Evolutionary conservation across 1,140 invertebrate species (phyloP), one percentile per base, ranked within the genome.

Genomic region (Magallana angulata): DNA sequence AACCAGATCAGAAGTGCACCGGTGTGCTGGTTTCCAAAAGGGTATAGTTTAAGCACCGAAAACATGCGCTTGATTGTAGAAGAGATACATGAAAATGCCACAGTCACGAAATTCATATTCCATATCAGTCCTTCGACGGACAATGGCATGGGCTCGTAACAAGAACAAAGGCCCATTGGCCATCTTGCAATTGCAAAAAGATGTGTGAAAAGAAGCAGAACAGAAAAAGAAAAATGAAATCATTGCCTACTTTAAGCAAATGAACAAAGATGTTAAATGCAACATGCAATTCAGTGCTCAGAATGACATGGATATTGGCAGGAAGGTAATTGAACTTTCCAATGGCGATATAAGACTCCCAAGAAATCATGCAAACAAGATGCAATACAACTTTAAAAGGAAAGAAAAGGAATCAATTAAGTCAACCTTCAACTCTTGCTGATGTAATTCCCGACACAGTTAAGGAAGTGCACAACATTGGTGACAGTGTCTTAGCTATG

Each of bases 21-120:
- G 3, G 84, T 87, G n/a, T 64, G n/a, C n/a, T 89, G 86, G 86
- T 90, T 90, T 36, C 86, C 89, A 80, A 86, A 88, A 48, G 89
- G 84, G 6, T 85, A 88, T 48, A 90, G 89, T 84, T 84, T 90
- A 64, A 60, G 82, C n/a, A 86, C 87, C 12, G 87, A 88, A 81
- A 83, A 30, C 24, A 30, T 90, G 48, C n/a, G 89, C 12, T 30
- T 71, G 5, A 90, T 90, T 57, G 64, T 57, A 30, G 85, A 88
- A 85, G n/a, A 86, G 24, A 57, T 90, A 57, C 87, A 88, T 60
- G 8, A 60, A 3, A 56, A 57, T 90, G 89, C 30, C 84, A 88
- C 58, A 24, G 48, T 58, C 6, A 80, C 6, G 87, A 80, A 14
- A 88, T 88, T 62, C 89, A 89, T 71, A 82, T 89, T 80, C 88